These are phyloP conservation scores for Sinella curviseta DNA, from an alignment of 1,140 invertebrate genomes.

Conservation along the genomic window DNA sequence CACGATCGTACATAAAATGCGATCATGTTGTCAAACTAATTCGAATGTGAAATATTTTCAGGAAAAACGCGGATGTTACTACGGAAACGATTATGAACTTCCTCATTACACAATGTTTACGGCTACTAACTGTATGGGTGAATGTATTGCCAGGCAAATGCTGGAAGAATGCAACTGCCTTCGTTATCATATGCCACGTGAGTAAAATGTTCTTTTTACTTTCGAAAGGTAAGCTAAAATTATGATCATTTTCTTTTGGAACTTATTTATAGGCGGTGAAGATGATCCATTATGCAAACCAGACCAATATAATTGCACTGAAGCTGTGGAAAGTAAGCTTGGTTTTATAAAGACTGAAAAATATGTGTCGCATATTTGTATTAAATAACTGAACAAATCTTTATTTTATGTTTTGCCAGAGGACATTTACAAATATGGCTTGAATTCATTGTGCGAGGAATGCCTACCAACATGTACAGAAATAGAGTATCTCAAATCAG, in stretches of 20 bases:
- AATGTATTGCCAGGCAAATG: not conserved
- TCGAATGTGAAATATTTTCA: not conserved
- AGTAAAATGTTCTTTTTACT: too few species aligned
- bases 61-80: constrained; percentile 6
- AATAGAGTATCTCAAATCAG: not conserved
- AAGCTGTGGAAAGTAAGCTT: too few species aligned
- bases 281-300: too few species aligned
- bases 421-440: not conserved
- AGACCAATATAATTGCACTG: too few species aligned
- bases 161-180: not conserved
- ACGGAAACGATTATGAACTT: not conserved
- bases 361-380: too few species aligned
- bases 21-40: too few species aligned
- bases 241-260: not conserved
- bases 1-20: too few species aligned
- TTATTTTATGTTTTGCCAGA: not conserved
- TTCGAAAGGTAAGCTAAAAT: too few species aligned
- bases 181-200: not conserved
- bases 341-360: too few species aligned
- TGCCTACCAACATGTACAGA: not conserved
- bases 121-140: not conserved
- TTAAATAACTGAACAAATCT: too few species aligned
- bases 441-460: not conserved
- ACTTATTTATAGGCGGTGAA: too few species aligned
- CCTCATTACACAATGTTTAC: not conserved